These are phyloP conservation scores for Mimachlamys varia DNA, from an alignment of 2,888 invertebrate species.

Conservation along the genomic window DNA sequence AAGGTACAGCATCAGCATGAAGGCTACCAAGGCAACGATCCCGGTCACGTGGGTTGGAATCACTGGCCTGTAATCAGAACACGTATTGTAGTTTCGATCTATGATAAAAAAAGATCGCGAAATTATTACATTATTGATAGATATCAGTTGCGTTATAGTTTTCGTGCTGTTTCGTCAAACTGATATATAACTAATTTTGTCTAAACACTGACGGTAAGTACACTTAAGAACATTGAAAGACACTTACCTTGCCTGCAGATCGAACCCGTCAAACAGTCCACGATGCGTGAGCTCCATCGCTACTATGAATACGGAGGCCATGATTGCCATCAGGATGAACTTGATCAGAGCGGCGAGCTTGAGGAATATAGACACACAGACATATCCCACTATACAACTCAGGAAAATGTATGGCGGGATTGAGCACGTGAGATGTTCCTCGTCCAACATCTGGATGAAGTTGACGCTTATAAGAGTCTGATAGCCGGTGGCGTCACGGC, in stretches of 20 bases:
- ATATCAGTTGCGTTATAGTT: no score
- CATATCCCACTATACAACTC: slow-evolving; percentile 91
- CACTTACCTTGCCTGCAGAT: slow-evolving; percentile 80
- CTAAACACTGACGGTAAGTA: background rate
- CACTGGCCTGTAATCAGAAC: slow-evolving; percentile 61
- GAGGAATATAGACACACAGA: slow-evolving; percentile 93
- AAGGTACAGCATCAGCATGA: slow-evolving; percentile 91
- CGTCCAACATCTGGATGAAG: slow-evolving; percentile 57
- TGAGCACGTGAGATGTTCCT: slow-evolving; percentile 85
- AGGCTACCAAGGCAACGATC: slow-evolving; percentile 89
- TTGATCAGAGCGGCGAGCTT: slow-evolving; percentile 92
- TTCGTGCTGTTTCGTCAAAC: no score
- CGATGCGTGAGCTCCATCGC: slow-evolving; percentile 92
- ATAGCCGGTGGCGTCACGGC: slow-evolving; percentile 74
- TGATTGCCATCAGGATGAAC: slow-evolving; percentile 87
- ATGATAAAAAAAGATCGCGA: background rate
- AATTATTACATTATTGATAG: background rate
- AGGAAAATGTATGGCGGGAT: slow-evolving; percentile 93
- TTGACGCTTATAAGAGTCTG: slow-evolving; percentile 63
- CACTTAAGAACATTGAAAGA: no score
- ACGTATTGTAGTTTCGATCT: background rate
- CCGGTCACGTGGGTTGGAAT: slow-evolving; percentile 90
- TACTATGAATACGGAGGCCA: slow-evolving; percentile 91
- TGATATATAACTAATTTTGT: background rate
- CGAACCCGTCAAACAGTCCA: slow-evolving; percentile 91